These are phyloP conservation scores for Tupiocoris notatus DNA, from an alignment of 2,888 invertebrate species.

Conservation along the genomic window DNA sequence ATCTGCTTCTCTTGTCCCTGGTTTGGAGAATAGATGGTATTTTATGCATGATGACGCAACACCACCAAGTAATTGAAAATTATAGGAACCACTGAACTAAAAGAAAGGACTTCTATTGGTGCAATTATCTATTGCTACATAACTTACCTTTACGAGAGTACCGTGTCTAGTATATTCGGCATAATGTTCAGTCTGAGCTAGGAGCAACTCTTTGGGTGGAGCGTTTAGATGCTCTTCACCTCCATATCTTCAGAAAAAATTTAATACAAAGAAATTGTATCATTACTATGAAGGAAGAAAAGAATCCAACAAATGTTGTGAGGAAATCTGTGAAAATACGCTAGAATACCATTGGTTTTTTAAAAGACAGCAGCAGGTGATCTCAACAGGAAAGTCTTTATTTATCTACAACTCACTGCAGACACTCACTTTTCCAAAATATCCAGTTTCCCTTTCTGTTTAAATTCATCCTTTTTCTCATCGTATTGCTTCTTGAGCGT, in stretches of 20 bases:
- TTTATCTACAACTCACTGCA: too few species aligned
- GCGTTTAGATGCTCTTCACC: conserved; percentile 88
- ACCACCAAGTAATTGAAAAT: neutral
- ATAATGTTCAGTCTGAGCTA: conserved; percentile 95
- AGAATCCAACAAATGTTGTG: too few species aligned
- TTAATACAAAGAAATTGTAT: too few species aligned
- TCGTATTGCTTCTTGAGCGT: conserved; percentile 85
- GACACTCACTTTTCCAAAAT: conserved; percentile 66
- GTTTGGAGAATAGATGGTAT: conserved; percentile 35
- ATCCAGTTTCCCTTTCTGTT: conserved; percentile 73
- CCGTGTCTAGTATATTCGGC: conserved; percentile 94
- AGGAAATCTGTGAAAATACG: too few species aligned
- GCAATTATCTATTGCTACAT: neutral
- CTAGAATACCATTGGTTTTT: too few species aligned
- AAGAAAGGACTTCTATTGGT: neutral
- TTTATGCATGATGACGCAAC: neutral
- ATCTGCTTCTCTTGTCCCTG: conserved; percentile 83
- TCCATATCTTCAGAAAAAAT: conserved; percentile 64
- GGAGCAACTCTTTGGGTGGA: conserved; percentile 81
- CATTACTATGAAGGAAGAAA: too few species aligned
- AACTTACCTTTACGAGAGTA: conserved; percentile 60
- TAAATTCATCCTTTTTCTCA: conserved; percentile 84
- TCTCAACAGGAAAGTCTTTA: too few species aligned
- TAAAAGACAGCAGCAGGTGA: too few species aligned
- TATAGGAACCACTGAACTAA: neutral